Evolutionary conservation across 1,140 invertebrate genomes (phyloP).

Genomic region (Drosophila yakuba): DNA sequence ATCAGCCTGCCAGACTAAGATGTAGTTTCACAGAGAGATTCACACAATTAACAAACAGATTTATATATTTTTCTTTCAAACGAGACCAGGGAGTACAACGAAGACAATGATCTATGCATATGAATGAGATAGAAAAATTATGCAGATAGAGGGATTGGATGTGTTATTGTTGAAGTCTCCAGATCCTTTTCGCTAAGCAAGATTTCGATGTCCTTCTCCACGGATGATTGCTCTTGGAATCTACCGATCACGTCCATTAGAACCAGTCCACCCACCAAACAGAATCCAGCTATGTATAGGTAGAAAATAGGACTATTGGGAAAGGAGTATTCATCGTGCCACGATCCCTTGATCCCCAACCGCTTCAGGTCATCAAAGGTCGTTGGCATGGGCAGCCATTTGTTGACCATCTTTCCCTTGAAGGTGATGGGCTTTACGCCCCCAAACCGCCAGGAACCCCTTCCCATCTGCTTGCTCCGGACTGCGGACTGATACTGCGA

Average conservation of each 20-base stretch:
- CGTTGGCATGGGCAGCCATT: conserved; percentile 18
- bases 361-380: neutral
- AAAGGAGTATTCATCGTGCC: conserved; percentile 1
- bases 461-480: conserved; percentile 42
- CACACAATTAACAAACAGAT: conserved; percentile 57
- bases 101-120: conserved; percentile 25
- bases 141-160: neutral
- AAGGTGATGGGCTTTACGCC: neutral
- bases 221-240: neutral
- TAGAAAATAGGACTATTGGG: conserved; percentile 3
- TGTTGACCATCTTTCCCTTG: neutral
- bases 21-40: conserved; percentile 47
- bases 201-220: neutral
- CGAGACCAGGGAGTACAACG: conserved; percentile 13
- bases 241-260: neutral
- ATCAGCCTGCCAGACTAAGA: conserved; percentile 49
- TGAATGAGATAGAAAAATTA: conserved; percentile 21
- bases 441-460: neutral
- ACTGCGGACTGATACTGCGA: conserved; percentile 40
- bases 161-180: conserved; percentile 4
- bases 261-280: conserved; percentile 3
- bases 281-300: conserved; percentile 4
- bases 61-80: conserved; percentile 49
- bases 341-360: neutral
- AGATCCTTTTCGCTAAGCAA: neutral